Evolutionary conservation across 1,140 invertebrate species (phyloP).

Genomic region (Planococcus citri): DNA sequence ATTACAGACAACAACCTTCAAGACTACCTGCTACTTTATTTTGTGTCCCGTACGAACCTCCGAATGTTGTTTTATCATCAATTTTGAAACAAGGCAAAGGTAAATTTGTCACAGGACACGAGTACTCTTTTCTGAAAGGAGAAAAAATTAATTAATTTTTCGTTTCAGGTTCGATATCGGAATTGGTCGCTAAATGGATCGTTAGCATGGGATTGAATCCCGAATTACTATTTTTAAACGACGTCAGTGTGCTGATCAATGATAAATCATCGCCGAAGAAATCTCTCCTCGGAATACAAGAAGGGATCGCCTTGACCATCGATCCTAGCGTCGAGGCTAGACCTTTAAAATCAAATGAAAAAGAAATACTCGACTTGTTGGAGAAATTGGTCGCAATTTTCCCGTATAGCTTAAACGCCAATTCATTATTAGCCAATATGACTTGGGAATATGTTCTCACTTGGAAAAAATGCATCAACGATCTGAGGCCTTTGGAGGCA

Average conservation of each 20-base stretch:
- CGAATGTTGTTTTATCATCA: constrained; percentile 14
- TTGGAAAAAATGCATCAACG: constrained; percentile 68
- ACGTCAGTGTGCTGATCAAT: background rate
- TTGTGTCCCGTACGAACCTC: constrained; percentile 9
- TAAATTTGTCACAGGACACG: background rate
- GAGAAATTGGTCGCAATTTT: constrained; percentile 56
- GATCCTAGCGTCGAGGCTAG: constrained; percentile 29
- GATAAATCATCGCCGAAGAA: constrained; percentile 11
- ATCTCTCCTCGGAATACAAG: constrained; percentile 23
- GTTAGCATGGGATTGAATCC: constrained; percentile 55
- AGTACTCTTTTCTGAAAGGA: background rate
- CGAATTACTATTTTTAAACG: constrained; percentile 34
- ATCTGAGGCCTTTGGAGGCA: constrained; percentile 48
- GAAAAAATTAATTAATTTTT: background rate
- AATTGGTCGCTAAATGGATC: constrained; percentile 69
- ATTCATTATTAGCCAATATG: constrained; percentile 67
- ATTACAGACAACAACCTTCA: background rate
- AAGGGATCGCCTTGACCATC: constrained; percentile 25
- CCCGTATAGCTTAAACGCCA: constrained; percentile 68
- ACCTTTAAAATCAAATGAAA: constrained; percentile 25
- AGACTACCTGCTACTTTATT: constrained; percentile 8
- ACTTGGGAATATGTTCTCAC: constrained; percentile 76
- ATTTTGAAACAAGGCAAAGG: constrained; percentile 22
- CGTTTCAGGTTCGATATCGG: constrained; percentile 37
- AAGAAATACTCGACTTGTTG: constrained; percentile 31